phyloP scores from a whole-genome alignment of 1,140 invertebrate species.

The Notospermus geniculatus region DNA sequence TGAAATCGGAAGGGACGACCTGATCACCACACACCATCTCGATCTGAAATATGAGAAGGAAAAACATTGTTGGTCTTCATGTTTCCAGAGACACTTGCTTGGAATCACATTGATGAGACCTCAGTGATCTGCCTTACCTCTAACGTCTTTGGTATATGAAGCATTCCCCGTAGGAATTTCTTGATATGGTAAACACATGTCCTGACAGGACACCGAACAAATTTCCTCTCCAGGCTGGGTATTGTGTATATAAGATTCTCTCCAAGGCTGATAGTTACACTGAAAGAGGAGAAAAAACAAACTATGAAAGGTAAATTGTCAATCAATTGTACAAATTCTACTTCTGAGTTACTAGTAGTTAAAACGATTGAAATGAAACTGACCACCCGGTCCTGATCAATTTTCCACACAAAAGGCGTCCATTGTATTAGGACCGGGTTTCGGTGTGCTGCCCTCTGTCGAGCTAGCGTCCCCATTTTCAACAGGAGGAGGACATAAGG shows the following conservation, averaged over 20 bases:
- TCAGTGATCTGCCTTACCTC: too few relatives aligned
- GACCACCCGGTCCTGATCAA: too few relatives aligned
- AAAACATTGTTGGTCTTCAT: too few relatives aligned
- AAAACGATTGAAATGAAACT: too few relatives aligned
- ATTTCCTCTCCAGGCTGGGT: conserved; percentile 39
- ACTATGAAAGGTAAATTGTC: background rate
- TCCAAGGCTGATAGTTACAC: conserved; percentile 21
- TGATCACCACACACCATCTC: conserved; percentile 3
- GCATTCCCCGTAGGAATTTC: conserved; percentile 35
- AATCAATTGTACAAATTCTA: too few relatives aligned
- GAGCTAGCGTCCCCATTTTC: too few relatives aligned
- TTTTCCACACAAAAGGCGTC: too few relatives aligned
- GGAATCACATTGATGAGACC: too few relatives aligned
- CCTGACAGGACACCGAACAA: conserved; percentile 47
- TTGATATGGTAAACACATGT: conserved; percentile 43
- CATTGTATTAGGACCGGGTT: too few relatives aligned
- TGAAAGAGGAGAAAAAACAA: conserved; percentile 19
- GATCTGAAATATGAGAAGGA: conserved; percentile 3
- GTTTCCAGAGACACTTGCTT: too few relatives aligned
- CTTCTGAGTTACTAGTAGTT: too few relatives aligned
- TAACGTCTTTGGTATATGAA: conserved; percentile 29
- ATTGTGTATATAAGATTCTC: conserved; percentile 23
- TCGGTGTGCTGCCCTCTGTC: too few relatives aligned
- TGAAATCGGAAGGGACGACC: background rate
- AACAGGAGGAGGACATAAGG: background rate